Evolutionary conservation across 2,113 vertebrate species (phyloP), one percentile per base, ranked within the genome.

Genomic region (Notechis scutatus): DNA sequence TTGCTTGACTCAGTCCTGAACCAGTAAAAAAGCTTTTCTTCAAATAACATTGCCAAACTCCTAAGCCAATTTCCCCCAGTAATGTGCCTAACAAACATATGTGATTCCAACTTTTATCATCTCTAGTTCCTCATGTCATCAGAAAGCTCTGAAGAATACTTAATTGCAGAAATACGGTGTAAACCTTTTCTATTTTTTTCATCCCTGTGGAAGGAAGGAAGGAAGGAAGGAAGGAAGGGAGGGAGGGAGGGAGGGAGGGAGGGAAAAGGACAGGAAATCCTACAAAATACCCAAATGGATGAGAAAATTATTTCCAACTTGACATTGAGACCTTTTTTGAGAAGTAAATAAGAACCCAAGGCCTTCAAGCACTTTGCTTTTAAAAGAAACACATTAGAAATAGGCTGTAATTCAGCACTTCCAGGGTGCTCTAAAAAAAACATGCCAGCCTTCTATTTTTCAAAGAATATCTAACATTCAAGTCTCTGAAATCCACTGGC

Each of bases 331-430:
- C 92, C 91, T 64, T 12, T 0, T 81, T 95, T 94, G 93, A 81
- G 9, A 29, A 56, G 61, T 24, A 92, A 90, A 21, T 24, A 34
- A 50, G 92, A 86, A 94, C 2, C n/a, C 2, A 5, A 64, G 12
- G 90, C 57, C 88, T 90, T 42, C 11, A 34, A 85, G 88, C 92
- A 92, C 93, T 97, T 81, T 96, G 91, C 92, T 97, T 95, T 69
- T 26, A 91, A 93, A 4, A 96, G 95, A 95, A 74, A 93, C 94
- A 61, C 81, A 26, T 92, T 94, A 91, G 90, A 0, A 81, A 90
- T 23, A 92, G 96, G 94, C 93, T 94, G 87, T 20, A 0, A 0
- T 93, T 95, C 95, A 96, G 91, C 24, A 88, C 5, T 52, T 89
- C 87, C 18, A 24, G 91, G 55, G 91, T 59, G 55, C 92, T 91